Evolutionary conservation across 2,113 vertebrate genomes (phyloP).

Genomic region (Oceanodroma tethys): DNA sequence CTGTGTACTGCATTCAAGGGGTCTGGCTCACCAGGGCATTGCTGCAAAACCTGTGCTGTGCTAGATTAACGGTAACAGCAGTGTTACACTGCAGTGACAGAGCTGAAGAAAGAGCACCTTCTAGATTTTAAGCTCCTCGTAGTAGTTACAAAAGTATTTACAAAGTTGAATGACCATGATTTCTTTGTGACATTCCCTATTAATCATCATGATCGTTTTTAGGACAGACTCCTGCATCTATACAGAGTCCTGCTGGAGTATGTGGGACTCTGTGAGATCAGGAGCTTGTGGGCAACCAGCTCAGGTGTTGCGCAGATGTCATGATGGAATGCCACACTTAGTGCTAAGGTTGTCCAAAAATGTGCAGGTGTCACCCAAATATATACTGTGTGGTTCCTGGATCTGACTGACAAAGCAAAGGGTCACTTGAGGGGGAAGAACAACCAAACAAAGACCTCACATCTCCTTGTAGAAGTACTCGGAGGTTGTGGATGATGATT

Average conservation of each 20-base stretch:
- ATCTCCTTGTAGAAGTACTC: not conserved
- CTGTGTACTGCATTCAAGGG: not conserved
- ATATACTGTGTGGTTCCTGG: not conserved
- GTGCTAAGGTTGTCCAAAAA: not conserved
- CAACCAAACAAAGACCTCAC: not conserved
- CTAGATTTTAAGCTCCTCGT: not conserved
- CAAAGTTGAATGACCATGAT: not conserved
- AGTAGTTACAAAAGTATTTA: not conserved
- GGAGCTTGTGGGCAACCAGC: not conserved
- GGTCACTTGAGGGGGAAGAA: not conserved
- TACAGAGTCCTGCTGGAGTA: not conserved
- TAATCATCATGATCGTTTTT: not conserved
- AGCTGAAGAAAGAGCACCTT: not conserved
- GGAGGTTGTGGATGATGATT: not conserved
- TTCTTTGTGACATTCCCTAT: not conserved
- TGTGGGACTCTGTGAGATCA: not conserved
- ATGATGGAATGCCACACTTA: not conserved
- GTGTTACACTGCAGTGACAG: not conserved
- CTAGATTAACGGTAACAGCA: not conserved
- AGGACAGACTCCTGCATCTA: not conserved
- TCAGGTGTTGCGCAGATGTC: not conserved
- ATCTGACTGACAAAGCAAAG: not conserved
- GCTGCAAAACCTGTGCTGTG: not conserved
- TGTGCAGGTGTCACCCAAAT: not conserved
- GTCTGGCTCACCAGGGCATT: not conserved